Conservation (phyloP, 1,140 invertebrate genomes). For the Lasioglossum albipes region DNA sequence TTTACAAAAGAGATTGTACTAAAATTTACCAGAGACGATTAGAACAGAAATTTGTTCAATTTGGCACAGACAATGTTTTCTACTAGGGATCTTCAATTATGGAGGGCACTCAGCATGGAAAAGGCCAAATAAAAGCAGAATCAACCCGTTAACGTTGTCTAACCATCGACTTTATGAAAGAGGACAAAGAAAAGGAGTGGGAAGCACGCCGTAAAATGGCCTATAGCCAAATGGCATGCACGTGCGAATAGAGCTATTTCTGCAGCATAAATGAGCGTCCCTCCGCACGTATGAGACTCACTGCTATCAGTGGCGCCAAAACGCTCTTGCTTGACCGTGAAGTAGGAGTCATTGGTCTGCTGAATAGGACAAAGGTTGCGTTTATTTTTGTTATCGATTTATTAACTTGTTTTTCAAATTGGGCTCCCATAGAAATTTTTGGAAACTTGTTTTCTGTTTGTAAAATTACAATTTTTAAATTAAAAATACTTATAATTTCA, state of each 20-base stretch:
- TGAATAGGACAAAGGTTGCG: not conserved
- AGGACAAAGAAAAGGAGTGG: constrained; percentile 31
- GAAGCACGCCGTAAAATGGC: constrained; percentile 51
- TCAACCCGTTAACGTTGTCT: constrained; percentile 12
- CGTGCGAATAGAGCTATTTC: constrained; percentile 64
- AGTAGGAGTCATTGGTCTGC: constrained; percentile 27
- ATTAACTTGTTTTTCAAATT: too few species aligned
- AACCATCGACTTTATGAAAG: constrained; percentile 6
- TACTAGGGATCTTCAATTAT: not conserved
- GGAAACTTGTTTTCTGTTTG: too few species aligned
- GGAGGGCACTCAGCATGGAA: not conserved
- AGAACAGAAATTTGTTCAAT: too few species aligned
- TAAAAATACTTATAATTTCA: too few species aligned
- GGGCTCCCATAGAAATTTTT: too few species aligned
- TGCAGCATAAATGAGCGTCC: constrained; percentile 52
- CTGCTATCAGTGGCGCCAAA: constrained; percentile 46
- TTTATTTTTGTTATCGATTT: not conserved
- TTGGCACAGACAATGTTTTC: too few species aligned
- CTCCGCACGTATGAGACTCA: constrained; percentile 10
- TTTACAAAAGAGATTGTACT: too few species aligned
- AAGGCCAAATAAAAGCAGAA: constrained; percentile 4
- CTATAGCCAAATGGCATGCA: constrained; percentile 63
- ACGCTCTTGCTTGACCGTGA: constrained; percentile 57
- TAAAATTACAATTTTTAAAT: too few species aligned
- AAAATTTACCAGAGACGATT: too few species aligned